Conservation (phyloP, 2,888 invertebrate genomes). For the Caenorhabditis sinica region DNA sequence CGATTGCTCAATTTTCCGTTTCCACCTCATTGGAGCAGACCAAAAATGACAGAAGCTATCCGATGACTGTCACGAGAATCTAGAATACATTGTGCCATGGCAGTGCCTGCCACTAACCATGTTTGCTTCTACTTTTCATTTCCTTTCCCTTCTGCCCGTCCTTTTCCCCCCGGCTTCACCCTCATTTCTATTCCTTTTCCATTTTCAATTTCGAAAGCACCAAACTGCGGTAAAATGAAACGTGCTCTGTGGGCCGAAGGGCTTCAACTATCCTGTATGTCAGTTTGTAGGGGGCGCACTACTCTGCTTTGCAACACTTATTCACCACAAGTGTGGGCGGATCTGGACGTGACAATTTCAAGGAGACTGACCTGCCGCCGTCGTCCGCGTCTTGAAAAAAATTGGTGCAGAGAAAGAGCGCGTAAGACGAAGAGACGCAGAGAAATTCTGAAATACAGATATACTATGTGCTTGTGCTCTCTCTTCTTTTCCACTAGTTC, state of each 20-base stretch:
- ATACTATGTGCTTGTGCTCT: slow-evolving; percentile 61
- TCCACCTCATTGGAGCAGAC: background rate
- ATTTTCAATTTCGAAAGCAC: slow-evolving; percentile 50
- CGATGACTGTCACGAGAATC: slow-evolving; percentile 47
- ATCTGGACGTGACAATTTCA: slow-evolving; percentile 54
- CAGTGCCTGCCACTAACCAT: slow-evolving; percentile 40
- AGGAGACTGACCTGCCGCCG: slow-evolving; percentile 31
- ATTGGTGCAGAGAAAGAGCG: slow-evolving; percentile 26
- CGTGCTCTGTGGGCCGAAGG: slow-evolving; percentile 17
- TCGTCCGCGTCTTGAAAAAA: slow-evolving; percentile 21
- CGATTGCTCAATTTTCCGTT: background rate
- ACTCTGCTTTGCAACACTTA: slow-evolving; percentile 46
- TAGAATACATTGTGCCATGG: slow-evolving; percentile 24
- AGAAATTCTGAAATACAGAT: slow-evolving; percentile 62
- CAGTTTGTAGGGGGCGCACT: background rate
- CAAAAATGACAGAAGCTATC: slow-evolving; percentile 30
- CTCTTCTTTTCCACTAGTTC: slow-evolving; percentile 18
- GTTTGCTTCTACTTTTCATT: slow-evolving; percentile 56
- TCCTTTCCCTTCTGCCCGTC: slow-evolving; percentile 11
- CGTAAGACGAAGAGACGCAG: slow-evolving; percentile 10
- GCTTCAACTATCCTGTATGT: slow-evolving; percentile 46
- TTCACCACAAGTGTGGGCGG: slow-evolving; percentile 47
- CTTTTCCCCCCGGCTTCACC: background rate
- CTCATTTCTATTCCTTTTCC: slow-evolving; percentile 26
- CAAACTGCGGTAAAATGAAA: slow-evolving; percentile 33